Evolutionary conservation across 2,888 invertebrate species (phyloP).

Genomic region (Chaetogeoica ovagalla): DNA sequence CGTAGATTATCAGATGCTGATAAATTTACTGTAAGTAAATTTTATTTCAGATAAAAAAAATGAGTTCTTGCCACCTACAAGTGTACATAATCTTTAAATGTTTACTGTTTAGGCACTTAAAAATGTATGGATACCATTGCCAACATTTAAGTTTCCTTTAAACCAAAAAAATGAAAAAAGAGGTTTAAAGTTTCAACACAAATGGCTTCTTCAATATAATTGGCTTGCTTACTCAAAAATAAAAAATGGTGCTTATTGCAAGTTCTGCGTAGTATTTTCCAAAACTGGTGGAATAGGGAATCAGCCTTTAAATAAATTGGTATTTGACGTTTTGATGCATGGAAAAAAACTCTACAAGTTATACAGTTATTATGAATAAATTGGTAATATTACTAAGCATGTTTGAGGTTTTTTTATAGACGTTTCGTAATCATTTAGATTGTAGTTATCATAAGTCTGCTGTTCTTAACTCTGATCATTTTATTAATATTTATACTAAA

Average conservation of each 20-base stretch:
- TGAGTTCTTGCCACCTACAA: background rate
- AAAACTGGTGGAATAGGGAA: background rate
- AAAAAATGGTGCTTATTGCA: background rate
- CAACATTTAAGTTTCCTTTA: background rate
- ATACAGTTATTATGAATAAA: background rate
- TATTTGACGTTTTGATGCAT: background rate
- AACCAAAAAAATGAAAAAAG: background rate
- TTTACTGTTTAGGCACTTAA: background rate
- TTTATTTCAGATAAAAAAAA: background rate
- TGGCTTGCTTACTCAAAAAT: conserved; percentile 2
- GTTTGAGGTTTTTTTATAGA: background rate
- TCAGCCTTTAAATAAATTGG: background rate
- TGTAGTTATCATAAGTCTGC: background rate
- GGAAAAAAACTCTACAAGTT: background rate
- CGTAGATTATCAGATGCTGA: too few relatives aligned
- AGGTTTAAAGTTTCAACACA: background rate
- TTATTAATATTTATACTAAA: background rate
- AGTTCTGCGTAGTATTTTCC: background rate
- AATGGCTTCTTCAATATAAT: background rate
- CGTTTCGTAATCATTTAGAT: background rate
- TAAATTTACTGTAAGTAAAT: background rate
- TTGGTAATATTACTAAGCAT: background rate
- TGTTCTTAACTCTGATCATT: background rate
- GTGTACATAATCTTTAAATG: background rate
- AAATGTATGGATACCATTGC: background rate